Conservation (phyloP, 2,797 vertebrate species). For the Microcaecilia unicolor region DNA sequence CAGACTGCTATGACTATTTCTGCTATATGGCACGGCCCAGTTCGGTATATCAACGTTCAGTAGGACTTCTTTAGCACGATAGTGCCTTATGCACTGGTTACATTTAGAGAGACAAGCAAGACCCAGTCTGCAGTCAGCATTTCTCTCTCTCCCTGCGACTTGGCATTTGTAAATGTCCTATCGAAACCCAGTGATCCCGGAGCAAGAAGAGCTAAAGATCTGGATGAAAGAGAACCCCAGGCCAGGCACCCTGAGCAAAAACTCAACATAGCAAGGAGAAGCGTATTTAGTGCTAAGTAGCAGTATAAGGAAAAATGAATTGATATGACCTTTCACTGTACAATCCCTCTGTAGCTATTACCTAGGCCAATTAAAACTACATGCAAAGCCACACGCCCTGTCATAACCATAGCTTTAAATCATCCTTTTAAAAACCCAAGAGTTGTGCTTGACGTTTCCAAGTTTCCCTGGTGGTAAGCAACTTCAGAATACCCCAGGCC, state of each 20-base stretch:
- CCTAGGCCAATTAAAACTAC: slow-evolving; percentile 13
- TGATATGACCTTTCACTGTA: neutral
- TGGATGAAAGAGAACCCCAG: neutral
- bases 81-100: too few species aligned
- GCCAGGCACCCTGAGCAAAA: neutral
- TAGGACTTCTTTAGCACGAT: too few species aligned
- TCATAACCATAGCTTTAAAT: neutral
- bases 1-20: too few species aligned
- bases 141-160: too few species aligned
- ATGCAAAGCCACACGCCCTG: slow-evolving; percentile 3
- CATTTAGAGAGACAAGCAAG: too few species aligned
- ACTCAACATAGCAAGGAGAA: neutral
- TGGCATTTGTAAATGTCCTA: too few species aligned
- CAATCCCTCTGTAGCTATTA: slow-evolving; percentile 1
- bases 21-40: neutral
- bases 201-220: neutral
- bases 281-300: neutral
- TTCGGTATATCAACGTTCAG: neutral
- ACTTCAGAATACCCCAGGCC: too few species aligned
- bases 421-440: neutral
- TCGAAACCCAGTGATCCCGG: neutral
- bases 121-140: too few species aligned
- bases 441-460: neutral
- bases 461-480: neutral
- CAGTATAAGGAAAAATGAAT: neutral